Evolutionary conservation across 2,113 vertebrate genomes (phyloP), one percentile per base, ranked within the genome.

Genomic region (Taurulus bubalis): DNA sequence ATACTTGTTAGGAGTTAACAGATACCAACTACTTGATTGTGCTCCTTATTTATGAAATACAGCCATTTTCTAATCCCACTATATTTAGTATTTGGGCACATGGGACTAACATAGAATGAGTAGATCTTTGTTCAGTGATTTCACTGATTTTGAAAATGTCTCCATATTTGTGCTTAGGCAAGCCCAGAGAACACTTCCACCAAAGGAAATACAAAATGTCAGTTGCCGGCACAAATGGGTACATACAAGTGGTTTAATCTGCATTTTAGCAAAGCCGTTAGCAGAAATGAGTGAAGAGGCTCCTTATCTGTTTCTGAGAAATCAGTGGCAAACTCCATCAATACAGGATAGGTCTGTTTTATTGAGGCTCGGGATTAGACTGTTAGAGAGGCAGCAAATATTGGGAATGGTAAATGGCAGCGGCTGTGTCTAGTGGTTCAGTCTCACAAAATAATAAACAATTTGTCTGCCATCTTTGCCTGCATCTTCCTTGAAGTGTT

Each of bases 221-320:
- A 49, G 47, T 49, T 49, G 47, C 47, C 18, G 47, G 47, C 47
- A 42, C 18, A 51, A 51, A 51, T 8, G 20, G 16, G 6, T 20
- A 8, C 7, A 49, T 49, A 49, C 18, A 18, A 20, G 47, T 20
- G 47, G 18, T 74, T 68, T 34, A 34, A 59, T 77, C 15, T 79
- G 38, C 28, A 60, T 26, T 28, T 14, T 1, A 68, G 7, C 2
- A 26, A 59, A 42, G 79, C 30, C 42, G 42, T 73, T 47, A 73
- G 16, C 34, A 47, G 58, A 60, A 60, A 62, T 55, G 2, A 51
- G 18, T 36, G 18, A 72, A 11, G 30, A 65, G 26, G 34, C 28
- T 68, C 59, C 36, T 40, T 56, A 80, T 53, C 45, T 42, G 49
- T 47, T 34, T 70, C 11, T 76, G 38, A 75, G 47, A 70, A 83